Evolutionary conservation across 2,888 invertebrate genomes (phyloP).

Genomic region (Gymnocheta viridis): DNA sequence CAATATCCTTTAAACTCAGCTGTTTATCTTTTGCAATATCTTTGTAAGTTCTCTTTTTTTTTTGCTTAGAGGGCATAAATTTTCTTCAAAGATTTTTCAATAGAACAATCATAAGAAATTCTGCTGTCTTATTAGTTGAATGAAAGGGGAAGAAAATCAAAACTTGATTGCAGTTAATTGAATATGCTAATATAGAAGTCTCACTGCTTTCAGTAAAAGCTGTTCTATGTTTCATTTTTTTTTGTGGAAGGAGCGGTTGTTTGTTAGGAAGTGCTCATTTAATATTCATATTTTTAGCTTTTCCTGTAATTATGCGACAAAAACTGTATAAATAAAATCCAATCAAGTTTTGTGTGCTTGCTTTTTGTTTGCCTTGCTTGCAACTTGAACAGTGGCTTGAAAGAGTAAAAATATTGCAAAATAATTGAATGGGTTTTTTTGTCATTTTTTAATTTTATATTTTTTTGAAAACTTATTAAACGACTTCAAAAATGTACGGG

Average conservation of each 20-base stretch:
- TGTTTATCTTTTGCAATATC: constrained; percentile 5
- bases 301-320: constrained; percentile 66
- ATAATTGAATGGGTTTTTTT: no score
- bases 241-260: neutral
- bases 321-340: constrained; percentile 24
- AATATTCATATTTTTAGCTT: constrained; percentile 62
- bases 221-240: neutral
- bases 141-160: neutral
- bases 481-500: no score
- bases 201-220: neutral
- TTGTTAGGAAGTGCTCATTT: constrained; percentile 51
- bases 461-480: no score
- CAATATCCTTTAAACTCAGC: constrained; percentile 31
- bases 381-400: neutral
- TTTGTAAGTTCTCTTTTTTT: neutral
- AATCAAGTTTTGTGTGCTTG: neutral
- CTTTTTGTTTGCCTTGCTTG: neutral
- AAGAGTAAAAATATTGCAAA: neutral
- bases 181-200: constrained; percentile 36
- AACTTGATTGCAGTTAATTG: constrained; percentile 50
- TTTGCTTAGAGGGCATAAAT: constrained; percentile 25
- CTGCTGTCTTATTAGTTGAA: constrained; percentile 17
- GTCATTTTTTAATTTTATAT: no score
- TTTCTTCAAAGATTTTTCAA: neutral
- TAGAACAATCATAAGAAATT: neutral